A percentile compares a stretch with the other conserved stretches of the same genome.
Evolutionary conservation across 2,888 invertebrate species (phyloP).

Genomic region (Lepeophtheirus nordmannii): DNA sequence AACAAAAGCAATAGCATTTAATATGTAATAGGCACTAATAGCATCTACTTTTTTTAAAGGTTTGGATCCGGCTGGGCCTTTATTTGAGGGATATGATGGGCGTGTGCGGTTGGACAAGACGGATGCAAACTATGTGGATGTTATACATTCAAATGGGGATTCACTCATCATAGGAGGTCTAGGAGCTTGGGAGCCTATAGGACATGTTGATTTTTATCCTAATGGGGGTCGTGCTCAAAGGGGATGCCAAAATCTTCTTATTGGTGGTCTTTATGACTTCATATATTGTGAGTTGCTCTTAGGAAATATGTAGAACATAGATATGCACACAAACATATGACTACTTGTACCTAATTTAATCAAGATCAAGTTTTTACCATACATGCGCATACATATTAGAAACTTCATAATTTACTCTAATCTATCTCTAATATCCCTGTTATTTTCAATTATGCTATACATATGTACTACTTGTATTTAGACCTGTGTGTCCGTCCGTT

Average conservation of each 20-base stretch:
- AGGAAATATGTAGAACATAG: background rate
- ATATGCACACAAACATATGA: background rate
- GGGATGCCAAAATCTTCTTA: conserved; percentile 77
- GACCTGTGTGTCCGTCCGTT: too few relatives aligned
- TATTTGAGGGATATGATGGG: conserved; percentile 76
- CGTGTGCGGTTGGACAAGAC: conserved; percentile 63
- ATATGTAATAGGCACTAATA: too few relatives aligned
- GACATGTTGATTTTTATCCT: conserved; percentile 79
- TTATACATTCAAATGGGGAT: conserved; percentile 83
- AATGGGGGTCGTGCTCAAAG: conserved; percentile 82
- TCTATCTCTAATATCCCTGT: too few relatives aligned
- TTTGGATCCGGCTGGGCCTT: conserved; percentile 73
- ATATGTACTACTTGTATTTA: too few relatives aligned
- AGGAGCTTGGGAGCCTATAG: conserved; percentile 78
- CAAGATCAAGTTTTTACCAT: too few relatives aligned
- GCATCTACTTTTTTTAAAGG: conserved; percentile 38
- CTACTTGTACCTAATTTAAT: too few relatives aligned
- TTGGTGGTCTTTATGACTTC: conserved; percentile 75
- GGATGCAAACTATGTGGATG: conserved; percentile 77
- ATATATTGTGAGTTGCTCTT: conserved; percentile 55
- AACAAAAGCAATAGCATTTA: too few relatives aligned
- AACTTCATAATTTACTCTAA: too few relatives aligned
- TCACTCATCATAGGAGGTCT: conserved; percentile 74
- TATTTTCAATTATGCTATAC: too few relatives aligned
- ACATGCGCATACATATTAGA: too few relatives aligned